Base-by-base conservation (phyloP, 1,140 invertebrate genomes). In the Drosophila eugracilis region DNA sequence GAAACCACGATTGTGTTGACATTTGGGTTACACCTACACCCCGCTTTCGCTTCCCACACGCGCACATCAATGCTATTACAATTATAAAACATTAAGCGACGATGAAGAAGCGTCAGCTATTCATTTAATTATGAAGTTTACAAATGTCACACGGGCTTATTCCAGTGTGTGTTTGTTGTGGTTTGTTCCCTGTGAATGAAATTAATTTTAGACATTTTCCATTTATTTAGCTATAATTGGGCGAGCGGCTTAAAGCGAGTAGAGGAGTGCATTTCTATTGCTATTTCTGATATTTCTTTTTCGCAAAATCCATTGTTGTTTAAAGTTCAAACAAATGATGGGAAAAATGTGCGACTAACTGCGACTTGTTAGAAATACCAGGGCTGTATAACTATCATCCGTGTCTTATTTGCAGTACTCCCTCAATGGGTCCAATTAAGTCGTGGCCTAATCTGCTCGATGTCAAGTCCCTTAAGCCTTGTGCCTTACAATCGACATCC, bases 61-160 rank as follows among this genome's bases (percentile, higher is more conserved):
- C 26, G 17, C 41, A 45, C 21, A 71, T 79, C 50, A 75, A 63
- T 70, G 42, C 12, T 24, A 65, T 69, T 57, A 49, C 52, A 62
- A 78, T 67, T 69, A 63, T 42, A 32, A 48, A 65, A 57, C 26
- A 59, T 71, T 70, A 54, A 63, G 36, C 45, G 52, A 30, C 24
- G 19, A 47, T 28, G 42, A 53, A 55, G 52, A 47, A 47, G 52
- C 30, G 28, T 44, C 36, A 47, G 37, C 42, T 58, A 47, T 78
- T 74, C 55, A 83, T 78, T 83, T 65, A 78, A 83, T 78, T 75
- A 62, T 60, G 62, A 57, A 60, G 75, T 80, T 75, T 76, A 71
- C 48, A 70, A 45, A 63, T 60, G 57, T 49, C 22, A 53, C 54
- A 21, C 26, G 42, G 21, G n/a, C 26, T 17, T 14, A 17, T 28